Evolutionary conservation across 2,888 invertebrate species (phyloP).

Genomic region (Ecdyonurus torrentis): DNA sequence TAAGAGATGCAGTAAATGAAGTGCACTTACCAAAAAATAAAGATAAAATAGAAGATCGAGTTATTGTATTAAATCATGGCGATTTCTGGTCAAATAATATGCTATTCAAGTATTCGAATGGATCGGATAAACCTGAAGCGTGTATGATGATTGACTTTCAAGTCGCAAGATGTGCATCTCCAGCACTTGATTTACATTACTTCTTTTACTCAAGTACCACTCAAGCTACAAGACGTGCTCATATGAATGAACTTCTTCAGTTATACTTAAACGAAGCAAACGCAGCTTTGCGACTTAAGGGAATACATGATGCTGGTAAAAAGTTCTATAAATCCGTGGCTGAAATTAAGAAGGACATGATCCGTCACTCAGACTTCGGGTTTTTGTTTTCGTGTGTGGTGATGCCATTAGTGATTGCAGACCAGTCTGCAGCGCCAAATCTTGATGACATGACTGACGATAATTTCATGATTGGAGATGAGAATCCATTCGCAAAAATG

Average conservation of each 20-base stretch:
- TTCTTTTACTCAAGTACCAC: background rate
- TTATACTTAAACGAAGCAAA: background rate
- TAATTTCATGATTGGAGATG: too few species aligned
- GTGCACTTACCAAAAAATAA: too few species aligned
- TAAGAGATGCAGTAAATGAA: too few species aligned
- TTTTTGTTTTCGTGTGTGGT: background rate
- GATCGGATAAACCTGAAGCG: background rate
- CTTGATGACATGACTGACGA: too few species aligned
- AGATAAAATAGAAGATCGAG: background rate
- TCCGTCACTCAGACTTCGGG: background rate
- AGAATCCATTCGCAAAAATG: too few species aligned
- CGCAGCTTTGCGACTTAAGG: background rate
- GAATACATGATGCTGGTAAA: background rate
- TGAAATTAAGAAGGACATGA: background rate
- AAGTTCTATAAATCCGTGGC: background rate
- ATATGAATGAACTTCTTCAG: conserved; percentile 3
- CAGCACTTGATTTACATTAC: background rate
- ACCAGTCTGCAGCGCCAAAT: background rate
- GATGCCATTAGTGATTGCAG: background rate
- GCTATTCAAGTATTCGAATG: conserved; percentile 5
- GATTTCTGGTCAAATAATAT: conserved; percentile 11
- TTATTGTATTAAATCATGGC: conserved; percentile 6
- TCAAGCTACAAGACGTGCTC: background rate
- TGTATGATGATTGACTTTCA: background rate
- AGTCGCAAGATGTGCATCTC: background rate